These are phyloP conservation scores for Thalassaphorura encarpata DNA, from an alignment of 1,140 invertebrate species.

Conservation along the genomic window DNA sequence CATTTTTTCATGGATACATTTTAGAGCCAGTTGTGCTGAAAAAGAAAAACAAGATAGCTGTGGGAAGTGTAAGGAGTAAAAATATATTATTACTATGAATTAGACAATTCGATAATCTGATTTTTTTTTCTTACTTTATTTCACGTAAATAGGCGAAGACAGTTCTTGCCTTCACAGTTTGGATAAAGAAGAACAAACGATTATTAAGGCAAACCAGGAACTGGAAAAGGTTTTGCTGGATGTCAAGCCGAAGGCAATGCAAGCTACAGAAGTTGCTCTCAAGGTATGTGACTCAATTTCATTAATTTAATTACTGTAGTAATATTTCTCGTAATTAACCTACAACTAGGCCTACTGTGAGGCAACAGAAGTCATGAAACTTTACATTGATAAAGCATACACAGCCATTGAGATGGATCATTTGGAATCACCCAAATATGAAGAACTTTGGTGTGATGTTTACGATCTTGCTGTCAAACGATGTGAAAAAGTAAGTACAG, in stretches of 20 bases:
- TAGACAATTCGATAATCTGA: background rate
- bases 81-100: background rate
- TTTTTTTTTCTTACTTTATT: background rate
- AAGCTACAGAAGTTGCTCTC: slow-evolving; percentile 24
- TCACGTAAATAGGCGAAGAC: background rate
- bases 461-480: slow-evolving; percentile 23
- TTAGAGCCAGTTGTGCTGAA: slow-evolving; percentile 12
- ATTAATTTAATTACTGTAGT: background rate
- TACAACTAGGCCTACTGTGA: slow-evolving; percentile 30
- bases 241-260: slow-evolving; percentile 23
- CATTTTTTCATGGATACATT: background rate
- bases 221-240: slow-evolving; percentile 29
- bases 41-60: slow-evolving; percentile 8
- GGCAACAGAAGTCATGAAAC: slow-evolving; percentile 23
- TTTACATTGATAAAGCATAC: slow-evolving; percentile 30
- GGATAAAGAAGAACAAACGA: slow-evolving; percentile 30
- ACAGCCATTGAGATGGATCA: slow-evolving; percentile 28
- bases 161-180: slow-evolving; percentile 20
- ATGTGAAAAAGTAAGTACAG: slow-evolving; percentile 19
- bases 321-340: no score
- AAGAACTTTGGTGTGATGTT: slow-evolving; percentile 31
- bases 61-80: background rate
- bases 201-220: slow-evolving; percentile 29
- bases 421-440: slow-evolving; percentile 30
- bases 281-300: slow-evolving; percentile 8